Percentiles rank a stretch among this genome's conserved stretches.
phyloP scores from a whole-genome alignment of 1,140 invertebrate genomes.

The Andricus grossulariae region DNA sequence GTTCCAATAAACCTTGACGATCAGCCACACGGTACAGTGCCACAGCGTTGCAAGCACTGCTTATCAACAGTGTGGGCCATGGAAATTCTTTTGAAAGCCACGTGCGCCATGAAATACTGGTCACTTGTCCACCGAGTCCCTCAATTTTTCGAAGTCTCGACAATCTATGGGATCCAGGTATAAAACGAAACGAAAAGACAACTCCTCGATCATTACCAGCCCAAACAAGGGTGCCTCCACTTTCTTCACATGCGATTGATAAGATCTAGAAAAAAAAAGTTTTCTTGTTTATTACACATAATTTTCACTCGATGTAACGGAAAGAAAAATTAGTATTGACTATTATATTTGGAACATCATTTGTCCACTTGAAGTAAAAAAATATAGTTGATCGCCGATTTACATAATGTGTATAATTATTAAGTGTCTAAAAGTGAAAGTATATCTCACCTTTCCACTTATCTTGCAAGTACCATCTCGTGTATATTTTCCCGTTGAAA shows the following conservation, averaged over 20 bases:
- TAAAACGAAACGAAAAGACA: constrained; percentile 72
- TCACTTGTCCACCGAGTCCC: constrained; percentile 80
- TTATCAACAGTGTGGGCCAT: constrained; percentile 87
- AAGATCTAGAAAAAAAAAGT: constrained; percentile 66
- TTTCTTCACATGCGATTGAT: constrained; percentile 86
- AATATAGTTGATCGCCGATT: too few relatives aligned
- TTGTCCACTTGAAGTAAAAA: background rate
- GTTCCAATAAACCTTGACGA: constrained; percentile 62
- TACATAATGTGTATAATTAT: too few relatives aligned
- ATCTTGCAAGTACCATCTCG: constrained; percentile 85
- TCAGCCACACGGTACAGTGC: constrained; percentile 77
- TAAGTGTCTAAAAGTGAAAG: constrained; percentile 3
- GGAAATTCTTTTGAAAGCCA: constrained; percentile 87
- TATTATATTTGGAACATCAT: constrained; percentile 15
- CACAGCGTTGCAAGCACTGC: constrained; percentile 85
- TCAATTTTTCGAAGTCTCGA: constrained; percentile 82
- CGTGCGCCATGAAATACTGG: constrained; percentile 86
- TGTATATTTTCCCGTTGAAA: constrained; percentile 90
- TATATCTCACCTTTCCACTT: constrained; percentile 80
- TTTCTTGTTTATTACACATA: constrained; percentile 4
- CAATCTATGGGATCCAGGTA: constrained; percentile 83
- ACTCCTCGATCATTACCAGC: constrained; percentile 87
- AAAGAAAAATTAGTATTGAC: too few relatives aligned
- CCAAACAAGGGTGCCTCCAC: constrained; percentile 84
- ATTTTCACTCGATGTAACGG: background rate